Percentiles rank a stretch among this genome's conserved stretches.
Conservation (phyloP, 2,797 vertebrate genomes). For the Bovichtus diacanthus region DNA sequence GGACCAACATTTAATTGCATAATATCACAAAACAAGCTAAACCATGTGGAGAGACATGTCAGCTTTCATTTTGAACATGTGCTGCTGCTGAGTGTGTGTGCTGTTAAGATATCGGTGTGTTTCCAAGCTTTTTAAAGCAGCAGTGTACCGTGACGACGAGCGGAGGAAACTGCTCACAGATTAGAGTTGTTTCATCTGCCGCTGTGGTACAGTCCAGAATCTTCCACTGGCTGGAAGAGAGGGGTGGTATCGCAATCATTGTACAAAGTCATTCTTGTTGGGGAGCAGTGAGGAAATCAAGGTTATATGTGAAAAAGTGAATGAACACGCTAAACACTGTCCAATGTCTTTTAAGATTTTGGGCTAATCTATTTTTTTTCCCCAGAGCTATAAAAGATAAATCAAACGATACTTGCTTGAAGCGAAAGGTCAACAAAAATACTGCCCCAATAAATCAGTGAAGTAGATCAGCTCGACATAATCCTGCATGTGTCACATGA, state of each 20-base stretch:
- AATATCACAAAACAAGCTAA: background rate
- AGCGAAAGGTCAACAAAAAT: background rate
- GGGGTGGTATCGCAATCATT: background rate
- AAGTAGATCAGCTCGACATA: background rate
- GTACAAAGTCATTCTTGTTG: background rate
- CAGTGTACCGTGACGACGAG: background rate
- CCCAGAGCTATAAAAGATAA: background rate
- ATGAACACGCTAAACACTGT: background rate
- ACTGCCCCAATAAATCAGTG: background rate
- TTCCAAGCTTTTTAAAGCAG: background rate
- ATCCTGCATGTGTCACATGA: slow-evolving; percentile 1
- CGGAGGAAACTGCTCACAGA: background rate
- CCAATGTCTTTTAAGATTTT: background rate
- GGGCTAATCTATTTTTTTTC: background rate
- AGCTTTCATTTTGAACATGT: background rate
- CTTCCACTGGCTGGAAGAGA: slow-evolving; percentile 30
- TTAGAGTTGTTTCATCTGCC: slow-evolving; percentile 3
- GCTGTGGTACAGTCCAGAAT: slow-evolving; percentile 49
- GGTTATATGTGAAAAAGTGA: background rate
- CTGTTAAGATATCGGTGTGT: background rate
- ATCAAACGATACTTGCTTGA: background rate
- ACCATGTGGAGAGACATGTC: background rate
- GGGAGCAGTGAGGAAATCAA: background rate
- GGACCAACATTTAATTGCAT: background rate
- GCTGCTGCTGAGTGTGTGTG: background rate